Conservation (phyloP, 1,140 invertebrate species). For the Pectinophora gossypiella region DNA sequence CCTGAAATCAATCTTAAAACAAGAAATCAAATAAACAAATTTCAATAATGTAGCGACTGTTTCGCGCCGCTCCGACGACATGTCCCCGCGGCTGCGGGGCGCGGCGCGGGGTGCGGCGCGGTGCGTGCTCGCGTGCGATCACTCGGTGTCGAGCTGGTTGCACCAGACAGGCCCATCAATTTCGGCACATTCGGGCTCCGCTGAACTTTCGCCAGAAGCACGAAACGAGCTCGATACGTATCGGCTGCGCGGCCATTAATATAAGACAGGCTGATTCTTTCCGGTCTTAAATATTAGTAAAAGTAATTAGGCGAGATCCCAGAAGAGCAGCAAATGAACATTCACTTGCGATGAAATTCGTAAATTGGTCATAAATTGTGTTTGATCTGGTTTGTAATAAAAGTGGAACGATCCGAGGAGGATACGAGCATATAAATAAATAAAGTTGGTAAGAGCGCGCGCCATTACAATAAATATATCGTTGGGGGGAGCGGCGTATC, state of each 20-base stretch:
- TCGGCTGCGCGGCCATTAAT: conserved; percentile 46
- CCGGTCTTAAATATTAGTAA: not conserved
- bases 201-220: conserved; percentile 59
- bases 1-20: not conserved
- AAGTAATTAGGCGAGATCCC: not conserved
- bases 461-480: conserved; percentile 47
- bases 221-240: conserved; percentile 47
- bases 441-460: not conserved
- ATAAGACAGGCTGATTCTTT: not conserved
- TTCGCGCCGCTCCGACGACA: too few relatives aligned
- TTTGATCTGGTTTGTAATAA: too few relatives aligned
- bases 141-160: conserved; percentile 47
- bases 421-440: too few relatives aligned
- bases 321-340: not conserved
- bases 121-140: conserved; percentile 45
- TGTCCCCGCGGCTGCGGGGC: too few relatives aligned
- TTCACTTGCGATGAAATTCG: not conserved
- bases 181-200: conserved; percentile 48
- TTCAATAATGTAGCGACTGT: too few relatives aligned
- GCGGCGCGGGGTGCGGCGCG: conserved; percentile 39
- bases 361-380: not conserved
- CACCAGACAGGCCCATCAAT: conserved; percentile 50
- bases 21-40: too few relatives aligned
- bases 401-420: too few relatives aligned
- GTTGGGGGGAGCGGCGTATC: conserved; percentile 20